phyloP scores from a whole-genome alignment of 2,797 vertebrate genomes.

The Xenopus petersii region DNA sequence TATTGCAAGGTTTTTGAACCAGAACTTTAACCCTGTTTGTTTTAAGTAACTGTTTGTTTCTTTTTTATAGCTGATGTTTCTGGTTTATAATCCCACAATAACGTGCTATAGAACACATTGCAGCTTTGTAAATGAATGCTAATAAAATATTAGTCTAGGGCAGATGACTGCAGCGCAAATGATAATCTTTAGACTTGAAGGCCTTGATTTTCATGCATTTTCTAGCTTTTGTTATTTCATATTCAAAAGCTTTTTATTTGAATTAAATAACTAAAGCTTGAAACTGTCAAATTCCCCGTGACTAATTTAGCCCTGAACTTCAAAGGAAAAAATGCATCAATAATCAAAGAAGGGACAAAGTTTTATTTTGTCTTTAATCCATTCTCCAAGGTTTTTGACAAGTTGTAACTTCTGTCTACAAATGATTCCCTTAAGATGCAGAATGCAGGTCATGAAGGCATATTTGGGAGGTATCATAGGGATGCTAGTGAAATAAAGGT shows the following conservation, averaged over 20 bases:
- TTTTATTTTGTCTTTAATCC: slow-evolving; percentile 11
- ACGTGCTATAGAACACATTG: no score
- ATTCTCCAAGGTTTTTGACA: slow-evolving; percentile 6
- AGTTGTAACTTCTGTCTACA: slow-evolving; percentile 10
- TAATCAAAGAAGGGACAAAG: slow-evolving; percentile 7
- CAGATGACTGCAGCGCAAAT: no score
- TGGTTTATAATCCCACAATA: no score
- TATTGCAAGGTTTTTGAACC: no score
- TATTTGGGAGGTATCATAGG: slow-evolving; percentile 11
- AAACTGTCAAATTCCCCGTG: slow-evolving; percentile 14
- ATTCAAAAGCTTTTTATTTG: slow-evolving; percentile 30
- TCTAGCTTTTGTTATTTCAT: slow-evolving; percentile 25
- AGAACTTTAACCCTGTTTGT: no score
- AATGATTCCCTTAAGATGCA: slow-evolving; percentile 21
- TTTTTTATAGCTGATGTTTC: no score
- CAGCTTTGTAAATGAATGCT: no score
- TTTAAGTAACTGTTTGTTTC: no score
- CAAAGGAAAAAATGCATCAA: slow-evolving; percentile 27
- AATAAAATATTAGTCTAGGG: no score
- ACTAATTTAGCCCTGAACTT: slow-evolving; percentile 27
- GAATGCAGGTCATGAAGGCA: slow-evolving; percentile 1
- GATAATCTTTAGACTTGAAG: neutral
- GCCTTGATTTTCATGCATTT: slow-evolving; percentile 8
- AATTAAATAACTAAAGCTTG: slow-evolving; percentile 31
- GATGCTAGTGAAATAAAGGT: neutral